These are phyloP conservation scores for Phenacoccus solenopsis DNA, from an alignment of 1,140 invertebrate species.

Conservation along the genomic window DNA sequence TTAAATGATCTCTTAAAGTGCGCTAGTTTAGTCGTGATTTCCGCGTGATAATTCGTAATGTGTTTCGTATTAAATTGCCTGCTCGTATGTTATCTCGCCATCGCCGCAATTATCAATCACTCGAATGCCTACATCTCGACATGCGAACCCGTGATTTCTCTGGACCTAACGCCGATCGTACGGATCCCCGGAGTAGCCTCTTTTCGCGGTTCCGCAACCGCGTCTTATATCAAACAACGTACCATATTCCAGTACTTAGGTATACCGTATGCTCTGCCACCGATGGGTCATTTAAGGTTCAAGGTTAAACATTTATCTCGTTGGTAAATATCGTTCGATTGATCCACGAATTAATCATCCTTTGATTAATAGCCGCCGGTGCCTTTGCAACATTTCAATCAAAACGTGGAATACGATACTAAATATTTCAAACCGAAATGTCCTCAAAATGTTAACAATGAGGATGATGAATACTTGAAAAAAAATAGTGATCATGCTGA, in stretches of 20 bases:
- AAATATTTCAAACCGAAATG: constrained; percentile 25
- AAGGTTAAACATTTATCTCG: constrained; percentile 27
- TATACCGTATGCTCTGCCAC: constrained; percentile 36
- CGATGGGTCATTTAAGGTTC: constrained; percentile 33
- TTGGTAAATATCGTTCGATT: not conserved
- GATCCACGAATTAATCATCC: not conserved
- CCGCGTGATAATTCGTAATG: not conserved
- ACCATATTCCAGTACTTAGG: constrained; percentile 32
- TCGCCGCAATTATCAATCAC: not conserved
- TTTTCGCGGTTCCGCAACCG: constrained; percentile 19
- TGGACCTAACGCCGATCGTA: constrained; percentile 11
- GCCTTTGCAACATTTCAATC: not conserved
- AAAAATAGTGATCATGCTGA: constrained; percentile 23
- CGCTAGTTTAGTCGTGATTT: not conserved
- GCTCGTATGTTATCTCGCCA: not conserved
- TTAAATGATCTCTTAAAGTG: not conserved
- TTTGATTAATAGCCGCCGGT: not conserved
- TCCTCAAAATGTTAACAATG: constrained; percentile 24
- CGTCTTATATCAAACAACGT: constrained; percentile 23
- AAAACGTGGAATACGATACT: constrained; percentile 21
- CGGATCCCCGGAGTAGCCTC: constrained; percentile 19
- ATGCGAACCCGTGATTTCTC: constrained; percentile 8
- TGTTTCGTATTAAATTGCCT: not conserved
- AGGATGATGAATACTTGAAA: constrained; percentile 20
- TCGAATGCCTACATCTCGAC: not conserved